Percentiles rank a stretch among this genome's conserved stretches.
Conservation (phyloP, 2,113 vertebrate genomes). For the Prolemur simus region DNA sequence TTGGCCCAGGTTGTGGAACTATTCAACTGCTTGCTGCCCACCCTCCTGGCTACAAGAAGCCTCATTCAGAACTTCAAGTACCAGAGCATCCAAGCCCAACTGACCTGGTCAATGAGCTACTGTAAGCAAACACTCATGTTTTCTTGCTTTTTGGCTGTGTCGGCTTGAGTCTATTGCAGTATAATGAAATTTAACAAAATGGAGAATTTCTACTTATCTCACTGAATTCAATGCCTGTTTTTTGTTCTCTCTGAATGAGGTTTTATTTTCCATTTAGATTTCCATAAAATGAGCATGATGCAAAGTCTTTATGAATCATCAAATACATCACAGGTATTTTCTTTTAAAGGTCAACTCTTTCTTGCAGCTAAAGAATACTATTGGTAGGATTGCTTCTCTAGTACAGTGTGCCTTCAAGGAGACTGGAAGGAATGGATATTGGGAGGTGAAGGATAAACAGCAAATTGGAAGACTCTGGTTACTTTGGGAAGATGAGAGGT, state of each 20-base stretch:
- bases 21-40: background rate
- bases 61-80: background rate
- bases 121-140: background rate
- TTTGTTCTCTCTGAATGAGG: background rate
- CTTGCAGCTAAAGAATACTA: background rate
- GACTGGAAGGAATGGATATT: background rate
- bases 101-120: background rate
- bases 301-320: background rate
- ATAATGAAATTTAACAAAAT: background rate
- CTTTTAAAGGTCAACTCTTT: background rate
- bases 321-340: background rate
- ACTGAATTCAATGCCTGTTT: conserved; percentile 6
- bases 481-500: background rate
- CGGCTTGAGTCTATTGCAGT: background rate
- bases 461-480: background rate
- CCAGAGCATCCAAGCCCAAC: background rate
- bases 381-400: background rate
- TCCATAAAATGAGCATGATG: background rate
- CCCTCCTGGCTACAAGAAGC: background rate
- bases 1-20: background rate
- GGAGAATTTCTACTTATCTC: background rate
- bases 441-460: background rate
- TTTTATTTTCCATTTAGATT: background rate
- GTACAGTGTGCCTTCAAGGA: background rate
- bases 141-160: background rate